Percentiles rank a stretch among this genome's conserved stretches.
Conservation (phyloP, 1,140 invertebrate genomes). For the Cotesia glomerata region DNA sequence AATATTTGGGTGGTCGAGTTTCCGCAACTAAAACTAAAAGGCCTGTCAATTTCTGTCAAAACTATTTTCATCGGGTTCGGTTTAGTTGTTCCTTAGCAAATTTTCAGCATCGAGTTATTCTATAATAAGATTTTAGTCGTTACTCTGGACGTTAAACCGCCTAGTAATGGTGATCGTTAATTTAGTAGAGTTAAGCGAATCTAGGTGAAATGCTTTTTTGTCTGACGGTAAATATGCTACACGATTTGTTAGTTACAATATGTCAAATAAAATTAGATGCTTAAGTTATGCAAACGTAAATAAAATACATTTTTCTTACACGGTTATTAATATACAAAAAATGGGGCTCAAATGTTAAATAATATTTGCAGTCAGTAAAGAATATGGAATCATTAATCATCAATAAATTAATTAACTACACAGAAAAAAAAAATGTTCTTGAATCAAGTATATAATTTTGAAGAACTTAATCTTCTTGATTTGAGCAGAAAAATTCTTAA, state of each 20-base stretch:
- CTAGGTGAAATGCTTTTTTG: not conserved
- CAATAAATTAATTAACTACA: too few relatives aligned
- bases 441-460: too few relatives aligned
- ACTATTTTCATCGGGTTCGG: slow-evolving; percentile 23
- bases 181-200: not conserved
- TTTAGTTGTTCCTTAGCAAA: not conserved
- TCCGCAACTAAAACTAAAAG: slow-evolving; percentile 28
- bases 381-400: too few relatives aligned
- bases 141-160: not conserved
- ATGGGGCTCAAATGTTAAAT: too few relatives aligned
- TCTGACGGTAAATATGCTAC: too few relatives aligned
- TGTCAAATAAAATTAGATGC: not conserved
- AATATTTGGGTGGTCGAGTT: slow-evolving; percentile 19
- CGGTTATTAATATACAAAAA: too few relatives aligned
- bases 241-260: not conserved
- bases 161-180: not conserved
- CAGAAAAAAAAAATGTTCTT: too few relatives aligned
- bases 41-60: slow-evolving; percentile 33
- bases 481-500: too few relatives aligned
- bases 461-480: too few relatives aligned
- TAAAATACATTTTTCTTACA: too few relatives aligned
- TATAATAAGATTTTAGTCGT: not conserved
- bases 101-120: not conserved
- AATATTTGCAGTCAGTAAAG: too few relatives aligned
- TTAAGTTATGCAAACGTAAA: too few relatives aligned